phyloP scores from a whole-genome alignment of 2,888 invertebrate genomes.

The Tenthredo scrophulariae region DNA sequence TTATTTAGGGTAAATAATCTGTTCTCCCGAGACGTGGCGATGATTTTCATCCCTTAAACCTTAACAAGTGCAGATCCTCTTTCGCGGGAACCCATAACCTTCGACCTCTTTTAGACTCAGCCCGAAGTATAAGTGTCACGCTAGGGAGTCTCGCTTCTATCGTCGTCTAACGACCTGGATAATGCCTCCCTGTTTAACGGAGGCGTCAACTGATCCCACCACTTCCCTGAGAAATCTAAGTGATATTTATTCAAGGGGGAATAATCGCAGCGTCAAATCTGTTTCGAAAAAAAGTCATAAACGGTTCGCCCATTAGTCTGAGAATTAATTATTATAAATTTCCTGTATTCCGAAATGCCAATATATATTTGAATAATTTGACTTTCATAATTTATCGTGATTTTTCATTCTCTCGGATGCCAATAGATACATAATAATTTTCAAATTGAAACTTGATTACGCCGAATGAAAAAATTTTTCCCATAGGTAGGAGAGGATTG shows the following conservation, averaged over 20 bases:
- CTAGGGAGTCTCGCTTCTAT: constrained; percentile 36
- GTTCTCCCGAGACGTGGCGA: neutral
- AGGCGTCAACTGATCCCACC: constrained; percentile 11
- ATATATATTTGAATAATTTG: neutral
- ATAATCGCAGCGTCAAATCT: neutral
- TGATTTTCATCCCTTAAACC: neutral
- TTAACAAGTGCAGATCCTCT: neutral
- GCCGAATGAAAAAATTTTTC: neutral
- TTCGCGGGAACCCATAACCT: constrained; percentile 15
- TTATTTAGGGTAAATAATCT: neutral
- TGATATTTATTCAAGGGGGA: neutral
- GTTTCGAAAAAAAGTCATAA: neutral
- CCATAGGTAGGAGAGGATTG: neutral
- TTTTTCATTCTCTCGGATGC: neutral
- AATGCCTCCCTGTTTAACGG: constrained; percentile 35
- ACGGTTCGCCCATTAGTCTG: neutral
- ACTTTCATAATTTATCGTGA: neutral
- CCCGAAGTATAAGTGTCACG: constrained; percentile 33
- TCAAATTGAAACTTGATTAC: neutral
- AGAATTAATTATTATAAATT: neutral
- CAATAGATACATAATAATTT: neutral
- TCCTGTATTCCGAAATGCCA: neutral
- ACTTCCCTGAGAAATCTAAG: constrained; percentile 4
- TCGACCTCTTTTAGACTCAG: constrained; percentile 33
- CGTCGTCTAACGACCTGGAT: constrained; percentile 39